Evolutionary conservation across 2,113 vertebrate genomes (phyloP).

Genomic region (Megalops atlanticus): DNA sequence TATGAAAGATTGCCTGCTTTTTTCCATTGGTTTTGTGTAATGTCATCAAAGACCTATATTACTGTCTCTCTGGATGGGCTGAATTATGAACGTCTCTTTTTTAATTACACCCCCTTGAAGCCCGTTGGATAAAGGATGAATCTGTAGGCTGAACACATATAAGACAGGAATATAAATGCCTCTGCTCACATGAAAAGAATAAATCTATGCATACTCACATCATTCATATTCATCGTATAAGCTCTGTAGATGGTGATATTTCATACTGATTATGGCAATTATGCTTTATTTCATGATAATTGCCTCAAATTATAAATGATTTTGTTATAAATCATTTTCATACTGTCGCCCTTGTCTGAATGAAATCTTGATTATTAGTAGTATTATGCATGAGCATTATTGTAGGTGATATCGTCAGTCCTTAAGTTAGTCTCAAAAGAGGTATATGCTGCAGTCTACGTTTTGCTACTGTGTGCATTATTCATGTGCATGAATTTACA

Average conservation of each 20-base stretch:
- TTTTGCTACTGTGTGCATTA: not conserved
- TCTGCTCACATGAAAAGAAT: not conserved
- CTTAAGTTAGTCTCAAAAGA: not conserved
- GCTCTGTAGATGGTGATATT: not conserved
- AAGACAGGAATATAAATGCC: not conserved
- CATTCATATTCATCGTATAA: not conserved
- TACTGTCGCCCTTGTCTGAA: not conserved
- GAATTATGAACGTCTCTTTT: not conserved
- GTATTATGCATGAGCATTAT: too few species aligned
- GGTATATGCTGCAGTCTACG: not conserved
- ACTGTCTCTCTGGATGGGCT: not conserved
- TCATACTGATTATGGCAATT: not conserved
- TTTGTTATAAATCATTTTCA: not conserved
- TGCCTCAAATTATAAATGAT: not conserved
- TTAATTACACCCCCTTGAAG: not conserved
- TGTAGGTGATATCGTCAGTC: not conserved
- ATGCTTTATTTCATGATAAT: conserved; percentile 4
- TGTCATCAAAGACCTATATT: not conserved
- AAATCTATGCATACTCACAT: conserved; percentile 3
- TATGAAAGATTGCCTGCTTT: not conserved
- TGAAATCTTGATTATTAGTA: not conserved
- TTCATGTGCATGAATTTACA: not conserved
- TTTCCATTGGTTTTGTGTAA: not conserved
- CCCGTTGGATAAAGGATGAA: not conserved
- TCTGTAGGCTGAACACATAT: not conserved